phyloP scores from a whole-genome alignment of 2,888 invertebrate genomes.

The Cerastoderma edule region DNA sequence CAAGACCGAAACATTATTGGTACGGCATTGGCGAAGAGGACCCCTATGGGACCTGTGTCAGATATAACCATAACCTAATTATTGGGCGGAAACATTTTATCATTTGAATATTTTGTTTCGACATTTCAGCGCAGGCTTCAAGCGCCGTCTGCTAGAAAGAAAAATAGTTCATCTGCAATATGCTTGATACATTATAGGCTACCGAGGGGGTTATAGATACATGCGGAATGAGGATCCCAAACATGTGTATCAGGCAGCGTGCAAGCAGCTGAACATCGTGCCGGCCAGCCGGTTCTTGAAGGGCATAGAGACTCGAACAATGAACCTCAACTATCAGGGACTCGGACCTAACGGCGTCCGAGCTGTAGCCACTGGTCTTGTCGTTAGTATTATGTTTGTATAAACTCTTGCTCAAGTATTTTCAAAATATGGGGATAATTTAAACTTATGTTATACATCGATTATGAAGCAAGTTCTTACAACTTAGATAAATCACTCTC shows the following conservation, averaged over 20 bases:
- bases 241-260: constrained; percentile 68
- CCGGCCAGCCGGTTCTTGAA: constrained; percentile 64
- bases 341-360: constrained; percentile 64
- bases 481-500: too few species aligned
- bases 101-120: too few species aligned
- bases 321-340: constrained; percentile 68
- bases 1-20: too few species aligned
- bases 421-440: too few species aligned
- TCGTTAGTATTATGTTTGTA: constrained; percentile 65
- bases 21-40: too few species aligned
- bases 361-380: constrained; percentile 69
- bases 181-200: constrained; percentile 12
- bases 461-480: too few species aligned
- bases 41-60: too few species aligned
- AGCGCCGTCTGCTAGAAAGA: neutral
- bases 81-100: too few species aligned
- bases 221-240: constrained; percentile 34
- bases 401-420: too few species aligned
- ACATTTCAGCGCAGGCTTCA: neutral
- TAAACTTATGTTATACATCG: too few species aligned
- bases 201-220: neutral
- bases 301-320: constrained; percentile 54
- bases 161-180: too few species aligned
- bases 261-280: constrained; percentile 62
- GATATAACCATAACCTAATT: too few species aligned